Percentiles rank a stretch among this genome's conserved stretches.
These are phyloP conservation scores for Anisognathus igniventris DNA, from an alignment of 2,797 vertebrate species.

Conservation along the genomic window DNA sequence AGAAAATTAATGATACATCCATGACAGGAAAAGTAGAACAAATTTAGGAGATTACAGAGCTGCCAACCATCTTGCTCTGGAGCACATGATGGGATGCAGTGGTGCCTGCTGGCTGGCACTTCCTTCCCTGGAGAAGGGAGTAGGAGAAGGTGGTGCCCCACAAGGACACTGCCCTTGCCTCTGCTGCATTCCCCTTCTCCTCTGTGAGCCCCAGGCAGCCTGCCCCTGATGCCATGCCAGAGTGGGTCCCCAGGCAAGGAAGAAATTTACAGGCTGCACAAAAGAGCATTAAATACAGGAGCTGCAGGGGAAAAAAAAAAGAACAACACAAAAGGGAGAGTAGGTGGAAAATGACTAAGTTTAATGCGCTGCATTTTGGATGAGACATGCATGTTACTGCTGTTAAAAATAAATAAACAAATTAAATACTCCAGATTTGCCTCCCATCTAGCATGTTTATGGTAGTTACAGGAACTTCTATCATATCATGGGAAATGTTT, in stretches of 20 bases:
- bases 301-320: neutral
- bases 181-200: neutral
- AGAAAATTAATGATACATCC: neutral
- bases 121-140: neutral
- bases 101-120: neutral
- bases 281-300: neutral
- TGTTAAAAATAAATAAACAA: slow-evolving; percentile 18
- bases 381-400: neutral
- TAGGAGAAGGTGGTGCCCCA: neutral
- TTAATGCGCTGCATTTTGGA: neutral
- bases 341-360: slow-evolving; percentile 14
- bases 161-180: neutral
- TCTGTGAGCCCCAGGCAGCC: neutral
- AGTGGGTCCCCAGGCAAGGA: neutral
- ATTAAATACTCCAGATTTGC: slow-evolving; percentile 1
- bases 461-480: slow-evolving; percentile 2
- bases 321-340: neutral
- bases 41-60: neutral
- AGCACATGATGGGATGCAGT: accelerated
- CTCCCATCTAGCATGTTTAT: neutral
- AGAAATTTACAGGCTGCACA: neutral
- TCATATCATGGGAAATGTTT: neutral
- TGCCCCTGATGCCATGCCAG: neutral
- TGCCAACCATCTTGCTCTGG: neutral
- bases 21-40: neutral